phyloP scores from a whole-genome alignment of 2,797 vertebrate species.

The Pseudochirops cupreus region DNA sequence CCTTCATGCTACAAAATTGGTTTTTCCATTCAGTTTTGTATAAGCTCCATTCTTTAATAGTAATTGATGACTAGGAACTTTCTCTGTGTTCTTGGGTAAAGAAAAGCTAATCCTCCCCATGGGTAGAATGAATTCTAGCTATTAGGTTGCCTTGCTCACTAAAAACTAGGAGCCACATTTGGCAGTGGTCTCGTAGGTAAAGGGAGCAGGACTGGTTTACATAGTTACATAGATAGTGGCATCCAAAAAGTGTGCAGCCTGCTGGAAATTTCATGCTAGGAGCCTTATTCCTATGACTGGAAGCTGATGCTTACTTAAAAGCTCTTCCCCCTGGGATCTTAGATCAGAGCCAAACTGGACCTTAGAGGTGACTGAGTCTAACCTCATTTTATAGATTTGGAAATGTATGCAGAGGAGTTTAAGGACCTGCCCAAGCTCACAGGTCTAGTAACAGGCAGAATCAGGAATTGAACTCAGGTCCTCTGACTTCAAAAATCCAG shows the following conservation, averaged over 20 bases:
- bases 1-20: background rate
- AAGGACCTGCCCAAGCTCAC: background rate
- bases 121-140: background rate
- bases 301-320: background rate
- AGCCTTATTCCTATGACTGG: background rate
- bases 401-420: background rate
- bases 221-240: background rate
- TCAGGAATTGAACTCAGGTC: background rate
- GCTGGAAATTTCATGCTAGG: background rate
- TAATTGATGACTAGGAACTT: background rate
- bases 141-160: background rate
- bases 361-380: background rate
- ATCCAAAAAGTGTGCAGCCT: background rate
- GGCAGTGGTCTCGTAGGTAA: background rate
- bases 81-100: background rate
- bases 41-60: background rate
- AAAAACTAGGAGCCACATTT: background rate
- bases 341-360: background rate
- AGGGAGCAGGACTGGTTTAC: background rate
- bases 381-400: background rate
- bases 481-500: background rate
- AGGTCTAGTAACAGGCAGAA: conserved; percentile 17
- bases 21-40: background rate
- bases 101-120: background rate
- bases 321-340: background rate